Base-by-base conservation (phyloP, 2,113 vertebrate genomes). In the Gobiocypris rarus region DNA sequence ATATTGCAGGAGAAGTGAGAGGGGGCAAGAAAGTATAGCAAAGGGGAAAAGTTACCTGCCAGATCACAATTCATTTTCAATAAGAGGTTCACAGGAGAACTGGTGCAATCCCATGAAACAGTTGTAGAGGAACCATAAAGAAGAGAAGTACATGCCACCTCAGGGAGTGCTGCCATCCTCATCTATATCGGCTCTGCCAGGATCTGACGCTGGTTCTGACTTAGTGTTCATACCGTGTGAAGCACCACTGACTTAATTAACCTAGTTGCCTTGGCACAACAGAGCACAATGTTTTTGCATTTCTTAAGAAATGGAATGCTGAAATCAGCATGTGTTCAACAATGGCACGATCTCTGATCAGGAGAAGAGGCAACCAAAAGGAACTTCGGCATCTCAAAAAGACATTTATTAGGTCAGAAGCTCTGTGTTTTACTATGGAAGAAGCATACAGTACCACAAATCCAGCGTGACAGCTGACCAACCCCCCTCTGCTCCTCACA, bases 401-500 rank as follows among this genome's bases (percentile, higher is more conserved):
- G 22, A 26, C 70, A 31, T 54, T 52, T 65, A 70, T 78, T 59
- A 79, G 83, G 26, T 82, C 65, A 71, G 34, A 43, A n/a, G 8
- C 41, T 67, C 38, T 50, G 26, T 28, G 38, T 28, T 43, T 24
- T n/a, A 28, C 26, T 19, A 15, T 63, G 48, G 28, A 54, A n/a
- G 31, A 41, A 22, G 48, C 4, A n/a, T 71, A 56, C 56, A 71
- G 31, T 56, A 54, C 28, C 65, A 71, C 65, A 82, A 56, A 82
- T 82, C 54, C 81, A 73, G 52, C 14, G 9, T 73, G 81, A 82
- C 81, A 71, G 67, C n/a, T 59, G 67, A 56, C 45, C 28, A 54
- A 43, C 41, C 63, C 63, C 81, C 81, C 52, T 63, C 22, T 48
- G 52, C 6, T 73, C 67, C 81, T 38, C 63, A 81, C 45, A 69